Evolutionary conservation across 1,140 invertebrate genomes (phyloP).

Genomic region (Heterodera schachtii): DNA sequence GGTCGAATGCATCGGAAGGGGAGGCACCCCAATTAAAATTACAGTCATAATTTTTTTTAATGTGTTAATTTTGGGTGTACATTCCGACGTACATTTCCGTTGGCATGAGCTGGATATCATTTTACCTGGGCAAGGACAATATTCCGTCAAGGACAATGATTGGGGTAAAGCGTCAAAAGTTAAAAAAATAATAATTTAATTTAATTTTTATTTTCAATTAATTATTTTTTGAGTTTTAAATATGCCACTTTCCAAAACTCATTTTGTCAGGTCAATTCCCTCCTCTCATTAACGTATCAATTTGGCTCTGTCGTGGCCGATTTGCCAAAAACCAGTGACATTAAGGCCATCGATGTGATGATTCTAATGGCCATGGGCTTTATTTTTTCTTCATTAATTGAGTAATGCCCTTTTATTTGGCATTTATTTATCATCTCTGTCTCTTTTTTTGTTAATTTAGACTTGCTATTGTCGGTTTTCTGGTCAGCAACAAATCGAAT

Average conservation of each 20-base stretch:
- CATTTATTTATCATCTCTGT: conserved; percentile 1
- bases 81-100: conserved; percentile 64
- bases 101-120: conserved; percentile 65
- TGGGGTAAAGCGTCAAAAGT: conserved; percentile 58
- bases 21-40: too few species aligned
- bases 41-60: too few species aligned
- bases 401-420: conserved; percentile 16
- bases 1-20: too few species aligned
- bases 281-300: conserved; percentile 58
- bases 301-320: conserved; percentile 64
- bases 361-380: conserved; percentile 60
- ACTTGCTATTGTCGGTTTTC: conserved; percentile 61
- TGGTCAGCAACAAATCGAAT: conserved; percentile 41
- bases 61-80: conserved; percentile 42
- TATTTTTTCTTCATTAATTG: conserved; percentile 50
- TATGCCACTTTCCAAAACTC: background rate
- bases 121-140: conserved; percentile 61
- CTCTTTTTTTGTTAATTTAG: conserved; percentile 12
- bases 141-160: conserved; percentile 65
- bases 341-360: conserved; percentile 65
- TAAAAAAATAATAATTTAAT: conserved; percentile 25
- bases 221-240: background rate
- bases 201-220: conserved; percentile 20
- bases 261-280: conserved; percentile 42
- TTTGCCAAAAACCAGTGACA: conserved; percentile 64